Base-by-base conservation (phyloP, 2,113 vertebrate genomes). In the Colius striatus region DNA sequence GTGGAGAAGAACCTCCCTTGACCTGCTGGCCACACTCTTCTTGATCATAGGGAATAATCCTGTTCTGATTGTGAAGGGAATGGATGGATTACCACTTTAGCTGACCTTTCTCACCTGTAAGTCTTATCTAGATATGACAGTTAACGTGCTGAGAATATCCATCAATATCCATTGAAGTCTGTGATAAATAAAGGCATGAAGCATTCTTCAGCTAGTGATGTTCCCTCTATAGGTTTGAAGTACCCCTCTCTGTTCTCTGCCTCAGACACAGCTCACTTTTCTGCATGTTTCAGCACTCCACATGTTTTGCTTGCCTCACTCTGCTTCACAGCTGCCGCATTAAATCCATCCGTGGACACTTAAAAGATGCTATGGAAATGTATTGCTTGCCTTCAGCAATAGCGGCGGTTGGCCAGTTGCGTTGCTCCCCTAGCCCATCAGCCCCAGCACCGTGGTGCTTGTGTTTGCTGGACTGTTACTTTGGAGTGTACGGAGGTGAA, bases 401-500 rank as follows among this genome's bases (percentile, higher is more conserved):
- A 78, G 86, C 5, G 0, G 70, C 4, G 22, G 70, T 89, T 80
- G 91, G 77, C 81, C 82, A 86, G 76, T 94, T 54, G 50, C 10
- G 1, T 63, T 62, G 62, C 76, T 96, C 63, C 71, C 72, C 66
- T 70, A 83, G 73, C 66, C 94, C 89, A 82, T 91, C 77, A 58
- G 89, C 48, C 63, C 55, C 55, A 91, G 92, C 85, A 43, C 87
- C 13, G 71, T 11, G 67, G 67, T 90, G 48, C 90, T 94, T 89
- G 81, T 94, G 72, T 92, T 95, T 95, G 97, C 90, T 94, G 96
- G 96, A 94, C 95, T 96, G 84, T 85, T 97, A 92, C 95, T 97
- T 97, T 87, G 62, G 90, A 95, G 89, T 80, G 60, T 92, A 78
- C 2, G 73, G 94, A 86, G 87, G 96, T 97, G 95, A 98, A 97